These are phyloP conservation scores for Tetanocera ferruginea DNA, from an alignment of 2,888 invertebrate genomes.

Conservation along the genomic window DNA sequence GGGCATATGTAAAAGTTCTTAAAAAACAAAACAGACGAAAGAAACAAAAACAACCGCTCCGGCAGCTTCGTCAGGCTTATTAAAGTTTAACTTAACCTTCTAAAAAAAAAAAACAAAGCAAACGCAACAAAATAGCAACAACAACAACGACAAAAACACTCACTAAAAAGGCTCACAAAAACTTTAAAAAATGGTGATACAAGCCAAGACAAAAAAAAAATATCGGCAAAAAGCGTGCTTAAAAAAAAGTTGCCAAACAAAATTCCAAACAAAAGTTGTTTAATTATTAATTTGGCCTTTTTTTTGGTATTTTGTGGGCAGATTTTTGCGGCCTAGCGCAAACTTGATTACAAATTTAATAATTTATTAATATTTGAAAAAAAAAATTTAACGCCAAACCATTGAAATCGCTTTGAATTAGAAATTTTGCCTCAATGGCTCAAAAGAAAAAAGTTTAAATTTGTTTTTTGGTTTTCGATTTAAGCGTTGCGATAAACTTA, in stretches of 20 bases:
- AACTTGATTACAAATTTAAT: background rate
- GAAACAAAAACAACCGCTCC: background rate
- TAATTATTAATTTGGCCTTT: slow-evolving; percentile 9
- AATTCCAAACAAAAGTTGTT: background rate
- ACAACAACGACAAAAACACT: background rate
- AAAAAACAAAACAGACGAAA: background rate
- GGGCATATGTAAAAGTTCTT: slow-evolving; percentile 1
- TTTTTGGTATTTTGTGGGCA: background rate
- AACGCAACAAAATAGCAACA: background rate
- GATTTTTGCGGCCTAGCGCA: background rate
- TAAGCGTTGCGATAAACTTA: background rate
- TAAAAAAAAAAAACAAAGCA: background rate
- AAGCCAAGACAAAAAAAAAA: background rate
- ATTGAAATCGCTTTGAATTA: too few species aligned
- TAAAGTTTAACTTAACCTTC: background rate
- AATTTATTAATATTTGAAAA: slow-evolving; percentile 1
- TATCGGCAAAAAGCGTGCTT: background rate
- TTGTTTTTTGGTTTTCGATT: background rate
- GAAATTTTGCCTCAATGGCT: too few species aligned
- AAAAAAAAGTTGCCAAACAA: background rate
- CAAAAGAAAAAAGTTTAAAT: background rate
- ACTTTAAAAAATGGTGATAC: background rate
- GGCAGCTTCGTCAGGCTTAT: background rate
- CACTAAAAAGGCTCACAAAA: background rate
- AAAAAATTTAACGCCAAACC: background rate